Percentiles rank a stretch among this genome's conserved stretches.
Evolutionary conservation across 2,888 invertebrate genomes (phyloP).

Genomic region (Dichetophora obliterata): DNA sequence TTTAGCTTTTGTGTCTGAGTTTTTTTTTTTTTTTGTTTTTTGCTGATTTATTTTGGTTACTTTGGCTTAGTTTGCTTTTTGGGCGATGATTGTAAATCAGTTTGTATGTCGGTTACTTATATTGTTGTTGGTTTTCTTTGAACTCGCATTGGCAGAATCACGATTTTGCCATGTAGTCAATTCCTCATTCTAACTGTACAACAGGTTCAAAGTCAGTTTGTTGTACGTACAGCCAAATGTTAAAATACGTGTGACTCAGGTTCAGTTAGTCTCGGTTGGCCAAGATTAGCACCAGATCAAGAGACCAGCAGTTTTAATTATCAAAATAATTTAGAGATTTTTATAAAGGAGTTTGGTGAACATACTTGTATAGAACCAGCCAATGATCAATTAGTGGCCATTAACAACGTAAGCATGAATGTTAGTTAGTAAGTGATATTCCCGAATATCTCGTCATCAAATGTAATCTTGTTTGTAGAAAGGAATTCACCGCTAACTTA

Average conservation of each 20-base stretch:
- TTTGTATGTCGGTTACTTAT: constrained; percentile 25
- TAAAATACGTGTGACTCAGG: constrained; percentile 8
- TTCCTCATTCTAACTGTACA: constrained; percentile 60
- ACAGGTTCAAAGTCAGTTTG: constrained; percentile 61
- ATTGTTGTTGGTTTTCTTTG: constrained; percentile 28
- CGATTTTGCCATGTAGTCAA: constrained; percentile 35
- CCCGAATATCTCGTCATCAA: not conserved
- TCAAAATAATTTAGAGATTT: constrained; percentile 21
- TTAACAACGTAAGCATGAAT: not conserved
- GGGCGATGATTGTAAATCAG: constrained; percentile 51
- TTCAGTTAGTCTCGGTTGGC: not conserved
- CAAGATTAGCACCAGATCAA: not conserved
- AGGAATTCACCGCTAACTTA: too few species aligned
- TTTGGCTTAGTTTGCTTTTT: constrained; percentile 23
- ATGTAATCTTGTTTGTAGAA: too few species aligned
- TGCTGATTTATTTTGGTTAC: constrained; percentile 15
- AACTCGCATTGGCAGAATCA: constrained; percentile 31
- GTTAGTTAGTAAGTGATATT: not conserved
- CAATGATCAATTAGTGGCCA: not conserved
- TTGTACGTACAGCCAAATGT: constrained; percentile 14
- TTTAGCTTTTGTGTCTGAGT: too few species aligned
- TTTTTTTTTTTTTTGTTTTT: not conserved
- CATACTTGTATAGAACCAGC: not conserved
- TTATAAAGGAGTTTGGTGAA: not conserved
- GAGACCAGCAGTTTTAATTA: constrained; percentile 22